phyloP scores from a whole-genome alignment of 1,140 invertebrate species.

The Coelopa frigida region DNA sequence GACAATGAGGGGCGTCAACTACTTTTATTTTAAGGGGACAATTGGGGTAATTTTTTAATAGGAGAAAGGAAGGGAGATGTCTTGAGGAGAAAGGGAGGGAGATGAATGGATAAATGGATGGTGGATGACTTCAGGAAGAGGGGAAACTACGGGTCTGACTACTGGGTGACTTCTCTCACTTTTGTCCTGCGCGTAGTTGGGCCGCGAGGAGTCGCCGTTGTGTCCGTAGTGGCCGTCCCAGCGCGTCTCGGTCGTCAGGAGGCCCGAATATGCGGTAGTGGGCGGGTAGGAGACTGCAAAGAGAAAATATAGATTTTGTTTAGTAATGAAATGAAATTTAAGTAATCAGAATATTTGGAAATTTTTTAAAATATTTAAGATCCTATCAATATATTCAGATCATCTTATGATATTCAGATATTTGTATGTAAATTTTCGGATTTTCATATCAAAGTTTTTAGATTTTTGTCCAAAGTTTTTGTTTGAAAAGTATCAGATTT shows the following conservation, averaged over 20 bases:
- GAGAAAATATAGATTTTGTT: not conserved
- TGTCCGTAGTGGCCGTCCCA: conserved; percentile 29
- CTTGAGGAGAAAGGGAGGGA: not conserved
- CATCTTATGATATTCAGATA: not conserved
- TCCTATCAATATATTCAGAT: conserved; percentile 5
- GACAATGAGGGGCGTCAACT: not conserved
- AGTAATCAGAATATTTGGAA: not conserved
- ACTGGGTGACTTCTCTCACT: conserved; percentile 23
- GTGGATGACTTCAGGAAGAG: not conserved
- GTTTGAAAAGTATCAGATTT: too few species aligned
- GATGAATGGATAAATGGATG: not conserved
- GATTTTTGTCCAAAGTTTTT: too few species aligned
- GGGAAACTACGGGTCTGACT: too few species aligned
- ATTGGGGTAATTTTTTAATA: too few species aligned
- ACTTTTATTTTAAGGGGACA: too few species aligned
- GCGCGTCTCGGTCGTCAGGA: conserved; percentile 30
- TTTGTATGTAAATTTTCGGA: not conserved
- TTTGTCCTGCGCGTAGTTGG: conserved; percentile 31
- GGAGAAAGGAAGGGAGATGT: too few species aligned
- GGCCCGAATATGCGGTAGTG: conserved; percentile 25
- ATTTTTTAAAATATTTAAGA: not conserved
- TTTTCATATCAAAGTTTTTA: too few species aligned
- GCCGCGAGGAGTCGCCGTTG: conserved; percentile 25
- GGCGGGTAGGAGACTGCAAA: conserved; percentile 36
- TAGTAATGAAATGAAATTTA: not conserved